A percentile compares a stretch with the other conserved stretches of the same genome.
These are phyloP conservation scores for Muscidifurax raptorellus DNA, from an alignment of 1,140 invertebrate genomes.

Conservation along the genomic window DNA sequence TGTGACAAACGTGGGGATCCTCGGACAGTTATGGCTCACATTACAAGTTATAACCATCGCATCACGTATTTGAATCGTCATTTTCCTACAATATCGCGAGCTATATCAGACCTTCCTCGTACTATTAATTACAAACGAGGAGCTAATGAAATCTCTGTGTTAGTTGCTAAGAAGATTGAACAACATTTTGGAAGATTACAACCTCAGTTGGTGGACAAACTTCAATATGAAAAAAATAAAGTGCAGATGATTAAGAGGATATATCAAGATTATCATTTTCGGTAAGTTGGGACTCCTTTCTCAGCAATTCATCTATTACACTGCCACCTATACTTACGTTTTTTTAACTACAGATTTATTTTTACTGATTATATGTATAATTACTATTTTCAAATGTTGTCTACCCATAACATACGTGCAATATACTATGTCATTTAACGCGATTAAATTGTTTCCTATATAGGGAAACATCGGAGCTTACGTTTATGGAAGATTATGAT, in stretches of 20 bases:
- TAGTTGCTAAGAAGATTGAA: constrained; percentile 79
- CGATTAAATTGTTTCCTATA: constrained; percentile 29
- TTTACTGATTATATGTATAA: background rate
- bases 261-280: constrained; percentile 76
- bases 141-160: constrained; percentile 75
- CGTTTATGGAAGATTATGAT: constrained; percentile 75
- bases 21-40: constrained; percentile 84
- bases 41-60: constrained; percentile 84
- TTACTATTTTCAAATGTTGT: constrained; percentile 8
- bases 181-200: constrained; percentile 78
- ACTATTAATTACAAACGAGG: constrained; percentile 75
- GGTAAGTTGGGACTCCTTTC: constrained; percentile 65
- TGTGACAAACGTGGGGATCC: constrained; percentile 86
- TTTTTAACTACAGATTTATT: background rate
- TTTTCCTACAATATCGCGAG: constrained; percentile 75
- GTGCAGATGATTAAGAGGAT: constrained; percentile 77
- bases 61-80: constrained; percentile 78
- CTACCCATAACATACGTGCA: background rate
- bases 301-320: constrained; percentile 44
- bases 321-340: constrained; percentile 30
- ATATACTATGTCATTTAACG: constrained; percentile 23
- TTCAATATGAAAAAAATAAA: constrained; percentile 76
- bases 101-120: constrained; percentile 72
- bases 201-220: constrained; percentile 76
- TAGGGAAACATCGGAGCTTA: constrained; percentile 73